These are phyloP conservation scores for Octopus sinensis DNA, from an alignment of 1,140 invertebrate genomes.

Conservation along the genomic window DNA sequence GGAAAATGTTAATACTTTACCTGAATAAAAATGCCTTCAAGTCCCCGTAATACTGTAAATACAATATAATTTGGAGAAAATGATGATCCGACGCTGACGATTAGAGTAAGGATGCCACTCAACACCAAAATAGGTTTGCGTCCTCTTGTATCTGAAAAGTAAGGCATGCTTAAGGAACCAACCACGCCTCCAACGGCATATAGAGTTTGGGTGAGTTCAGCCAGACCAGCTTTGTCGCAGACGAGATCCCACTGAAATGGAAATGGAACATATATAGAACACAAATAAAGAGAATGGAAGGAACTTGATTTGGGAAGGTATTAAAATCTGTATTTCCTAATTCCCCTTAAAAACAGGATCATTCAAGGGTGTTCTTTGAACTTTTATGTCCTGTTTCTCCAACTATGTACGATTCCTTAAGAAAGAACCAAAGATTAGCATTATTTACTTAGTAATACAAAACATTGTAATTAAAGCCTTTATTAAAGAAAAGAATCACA, in stretches of 20 bases:
- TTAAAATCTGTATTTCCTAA: too few relatives aligned
- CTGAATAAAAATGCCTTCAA: constrained; percentile 30
- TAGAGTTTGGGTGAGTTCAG: constrained; percentile 36
- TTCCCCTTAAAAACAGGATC: too few relatives aligned
- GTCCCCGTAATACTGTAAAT: constrained; percentile 21
- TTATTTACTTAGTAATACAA: too few relatives aligned
- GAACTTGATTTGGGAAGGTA: too few relatives aligned
- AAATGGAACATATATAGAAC: constrained; percentile 1
- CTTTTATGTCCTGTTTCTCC: too few relatives aligned
- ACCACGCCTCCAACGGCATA: constrained; percentile 34
- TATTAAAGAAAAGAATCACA: too few relatives aligned
- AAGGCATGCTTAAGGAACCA: constrained; percentile 30
- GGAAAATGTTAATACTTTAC: neutral
- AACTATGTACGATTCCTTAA: too few relatives aligned
- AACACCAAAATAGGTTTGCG: constrained; percentile 32
- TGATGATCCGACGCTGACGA: constrained; percentile 18
- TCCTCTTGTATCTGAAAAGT: constrained; percentile 34
- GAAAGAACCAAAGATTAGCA: too few relatives aligned
- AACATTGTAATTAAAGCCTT: too few relatives aligned
- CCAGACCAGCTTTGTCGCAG: constrained; percentile 32
- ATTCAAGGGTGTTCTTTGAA: too few relatives aligned
- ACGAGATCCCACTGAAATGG: constrained; percentile 45
- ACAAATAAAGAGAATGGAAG: too few relatives aligned
- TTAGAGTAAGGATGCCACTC: constrained; percentile 13
- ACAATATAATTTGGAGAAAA: constrained; percentile 24